Evolutionary conservation across 2,113 vertebrate species (phyloP).

Genomic region (Lepidothrix coronata): DNA sequence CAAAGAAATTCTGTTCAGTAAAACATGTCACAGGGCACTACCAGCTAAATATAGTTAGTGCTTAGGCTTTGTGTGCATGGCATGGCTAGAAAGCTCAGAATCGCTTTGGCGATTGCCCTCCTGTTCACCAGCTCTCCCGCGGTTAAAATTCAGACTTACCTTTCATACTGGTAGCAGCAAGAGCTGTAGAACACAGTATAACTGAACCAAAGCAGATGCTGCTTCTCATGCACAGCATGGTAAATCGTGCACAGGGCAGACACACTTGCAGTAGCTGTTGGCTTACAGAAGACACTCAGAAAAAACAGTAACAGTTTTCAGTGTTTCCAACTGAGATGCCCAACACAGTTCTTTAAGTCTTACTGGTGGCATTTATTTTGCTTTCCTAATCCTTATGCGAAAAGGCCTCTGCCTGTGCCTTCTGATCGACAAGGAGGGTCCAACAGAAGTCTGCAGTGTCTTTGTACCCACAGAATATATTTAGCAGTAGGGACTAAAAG

Average conservation of each 20-base stretch:
- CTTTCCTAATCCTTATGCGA: not conserved
- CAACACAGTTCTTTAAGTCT: not conserved
- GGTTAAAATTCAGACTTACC: not conserved
- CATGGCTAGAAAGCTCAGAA: not conserved
- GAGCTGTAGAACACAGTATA: not conserved
- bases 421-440: not conserved
- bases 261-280: not conserved
- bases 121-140: not conserved
- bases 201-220: not conserved
- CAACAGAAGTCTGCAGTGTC: not conserved
- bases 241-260: not conserved
- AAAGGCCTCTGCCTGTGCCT: not conserved
- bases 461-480: not conserved
- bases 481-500: not conserved
- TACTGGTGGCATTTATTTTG: not conserved
- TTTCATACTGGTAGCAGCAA: not conserved
- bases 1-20: not conserved
- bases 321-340: not conserved
- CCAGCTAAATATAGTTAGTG: not conserved
- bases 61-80: not conserved
- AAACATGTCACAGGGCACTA: not conserved
- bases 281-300: not conserved
- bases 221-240: not conserved
- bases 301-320: not conserved
- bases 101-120: not conserved